phyloP scores from a whole-genome alignment of 2,888 invertebrate genomes.

The Eurytoma californica region DNA sequence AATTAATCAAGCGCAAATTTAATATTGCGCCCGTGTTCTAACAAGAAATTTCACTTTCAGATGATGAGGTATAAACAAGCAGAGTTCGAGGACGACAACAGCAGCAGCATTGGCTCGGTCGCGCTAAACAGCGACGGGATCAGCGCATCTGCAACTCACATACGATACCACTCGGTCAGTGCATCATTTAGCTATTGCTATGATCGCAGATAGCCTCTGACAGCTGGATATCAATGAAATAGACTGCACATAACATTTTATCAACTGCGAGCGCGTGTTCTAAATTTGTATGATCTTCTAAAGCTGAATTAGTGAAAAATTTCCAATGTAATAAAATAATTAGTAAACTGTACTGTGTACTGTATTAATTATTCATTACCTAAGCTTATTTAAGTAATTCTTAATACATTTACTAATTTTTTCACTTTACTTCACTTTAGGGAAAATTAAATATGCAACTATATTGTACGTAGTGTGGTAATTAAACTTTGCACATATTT shows the following conservation, averaged over 20 bases:
- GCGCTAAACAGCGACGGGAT: constrained; percentile 87
- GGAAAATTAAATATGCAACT: too few species aligned
- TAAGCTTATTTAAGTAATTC: not conserved
- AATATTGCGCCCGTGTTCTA: not conserved
- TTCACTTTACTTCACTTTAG: too few species aligned
- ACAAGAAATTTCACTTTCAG: constrained; percentile 74
- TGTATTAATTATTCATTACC: not conserved
- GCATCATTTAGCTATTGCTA: constrained; percentile 35
- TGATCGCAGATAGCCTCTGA: constrained; percentile 14
- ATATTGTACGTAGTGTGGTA: too few species aligned
- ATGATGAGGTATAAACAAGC: constrained; percentile 93
- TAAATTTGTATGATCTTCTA: too few species aligned
- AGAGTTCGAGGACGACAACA: constrained; percentile 89
- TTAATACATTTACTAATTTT: too few species aligned
- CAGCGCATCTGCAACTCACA: constrained; percentile 86
- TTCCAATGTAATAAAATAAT: too few species aligned
- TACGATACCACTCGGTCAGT: constrained; percentile 87
- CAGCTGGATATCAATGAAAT: constrained; percentile 22
- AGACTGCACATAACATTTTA: not conserved
- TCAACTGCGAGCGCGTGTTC: not conserved
- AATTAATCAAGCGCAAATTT: not conserved
- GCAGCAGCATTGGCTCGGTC: constrained; percentile 89
- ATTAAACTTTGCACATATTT: too few species aligned
- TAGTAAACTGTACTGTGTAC: too few species aligned
- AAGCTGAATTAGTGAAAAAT: too few species aligned